Evolutionary conservation across 1,140 invertebrate species (phyloP).

Genomic region (Apolygus lucorum): DNA sequence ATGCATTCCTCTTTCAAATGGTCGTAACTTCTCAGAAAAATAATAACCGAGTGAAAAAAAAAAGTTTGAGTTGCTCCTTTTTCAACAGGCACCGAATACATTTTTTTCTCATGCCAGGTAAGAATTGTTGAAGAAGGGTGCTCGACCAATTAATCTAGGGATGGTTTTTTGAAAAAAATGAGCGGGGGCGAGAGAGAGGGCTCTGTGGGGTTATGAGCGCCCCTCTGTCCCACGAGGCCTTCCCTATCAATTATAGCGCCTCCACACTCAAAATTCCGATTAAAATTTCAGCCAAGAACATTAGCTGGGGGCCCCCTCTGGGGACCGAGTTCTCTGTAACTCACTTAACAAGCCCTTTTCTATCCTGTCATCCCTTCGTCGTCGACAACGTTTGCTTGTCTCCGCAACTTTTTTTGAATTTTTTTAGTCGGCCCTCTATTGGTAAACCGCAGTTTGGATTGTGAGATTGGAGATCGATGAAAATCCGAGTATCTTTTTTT

Average conservation of each 20-base stretch:
- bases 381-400: conserved; percentile 7
- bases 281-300: conserved; percentile 21
- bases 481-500: no score
- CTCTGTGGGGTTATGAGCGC: no score
- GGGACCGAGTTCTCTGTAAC: conserved; percentile 5
- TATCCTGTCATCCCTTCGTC: neutral
- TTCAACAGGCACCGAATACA: neutral
- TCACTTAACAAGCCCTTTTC: conserved; percentile 16
- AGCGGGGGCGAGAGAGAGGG: neutral
- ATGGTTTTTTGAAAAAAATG: neutral
- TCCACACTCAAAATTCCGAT: conserved; percentile 22
- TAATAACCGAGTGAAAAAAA: neutral
- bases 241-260: conserved; percentile 24
- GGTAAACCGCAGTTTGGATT: no score
- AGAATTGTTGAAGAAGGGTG: conserved; percentile 3
- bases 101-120: conserved; percentile 2
- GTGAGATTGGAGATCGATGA: no score
- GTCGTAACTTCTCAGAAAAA: neutral
- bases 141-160: conserved; percentile 10
- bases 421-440: no score
- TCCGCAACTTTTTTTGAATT: neutral
- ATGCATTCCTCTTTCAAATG: neutral
- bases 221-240: neutral
- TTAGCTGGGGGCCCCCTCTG: conserved; percentile 7
- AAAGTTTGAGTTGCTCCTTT: no score